Conservation (phyloP, 2,113 vertebrate species). For the Eubucco bourcierii region DNA sequence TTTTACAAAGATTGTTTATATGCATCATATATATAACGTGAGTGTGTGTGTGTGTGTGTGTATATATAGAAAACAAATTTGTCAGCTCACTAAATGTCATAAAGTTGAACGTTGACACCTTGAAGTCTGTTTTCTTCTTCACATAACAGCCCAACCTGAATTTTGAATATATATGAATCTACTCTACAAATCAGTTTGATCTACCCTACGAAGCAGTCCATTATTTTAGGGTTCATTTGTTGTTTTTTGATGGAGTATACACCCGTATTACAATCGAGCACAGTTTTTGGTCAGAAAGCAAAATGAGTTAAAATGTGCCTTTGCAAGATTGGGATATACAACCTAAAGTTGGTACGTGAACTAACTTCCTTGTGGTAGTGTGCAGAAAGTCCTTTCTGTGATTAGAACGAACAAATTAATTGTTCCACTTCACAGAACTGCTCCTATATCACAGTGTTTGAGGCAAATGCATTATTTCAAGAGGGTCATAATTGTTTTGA, state of each 20-base stretch:
- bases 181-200: conserved; percentile 33
- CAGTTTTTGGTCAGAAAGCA: conserved; percentile 67
- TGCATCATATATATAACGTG: conserved; percentile 62
- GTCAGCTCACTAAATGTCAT: conserved; percentile 60
- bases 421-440: conserved; percentile 16
- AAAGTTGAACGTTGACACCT: conserved; percentile 59
- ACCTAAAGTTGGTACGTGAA: neutral
- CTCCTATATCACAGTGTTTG: conserved; percentile 71
- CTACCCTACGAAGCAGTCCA: neutral
- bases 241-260: conserved; percentile 32
- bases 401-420: conserved; percentile 9
- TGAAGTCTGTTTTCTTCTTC: conserved; percentile 60
- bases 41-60: conserved; percentile 37
- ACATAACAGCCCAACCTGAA: conserved; percentile 58
- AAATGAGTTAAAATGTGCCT: conserved; percentile 3
- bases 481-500: neutral
- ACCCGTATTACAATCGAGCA: conserved; percentile 61
- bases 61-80: conserved; percentile 62
- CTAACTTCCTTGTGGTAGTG: neutral
- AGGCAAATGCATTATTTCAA: conserved; percentile 53
- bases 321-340: neutral
- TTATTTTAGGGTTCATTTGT: conserved; percentile 15
- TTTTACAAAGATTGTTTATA: conserved; percentile 72
- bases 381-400: conserved; percentile 30
- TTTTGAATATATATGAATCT: conserved; percentile 41